Base-by-base conservation (phyloP, 23 tunicate genomes). In the Diplosoma virens region DNA sequence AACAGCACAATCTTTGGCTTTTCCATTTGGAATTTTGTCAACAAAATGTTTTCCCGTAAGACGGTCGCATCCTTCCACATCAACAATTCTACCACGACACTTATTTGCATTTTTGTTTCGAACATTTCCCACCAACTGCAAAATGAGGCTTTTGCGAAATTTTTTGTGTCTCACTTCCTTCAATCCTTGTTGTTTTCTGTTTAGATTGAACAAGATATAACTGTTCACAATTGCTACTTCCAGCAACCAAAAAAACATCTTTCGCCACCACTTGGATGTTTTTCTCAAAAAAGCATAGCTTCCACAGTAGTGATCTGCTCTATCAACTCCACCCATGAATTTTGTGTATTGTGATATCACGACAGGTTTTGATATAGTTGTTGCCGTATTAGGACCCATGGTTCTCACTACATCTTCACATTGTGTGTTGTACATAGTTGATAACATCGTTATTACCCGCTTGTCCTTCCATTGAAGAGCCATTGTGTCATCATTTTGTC, bases 401-500 rank as follows among this genome's bases (percentile, higher is more conserved):
- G 30, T 29, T 6, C 70, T 34, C 5, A 25, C 36, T 6, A 25
- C 35, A 63, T 29, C 36, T 63, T 63, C 70, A 63, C 70, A 28
- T 29, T 63, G 11, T n/a, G 35, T 29, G 20, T 63, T 63, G 14
- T 25, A 63, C 20, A 30, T 36, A 7, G 70, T 25, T 63, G 70
- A 63, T 20, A 63, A 29, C 70, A 63, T 63, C 20, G 70, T 63
- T 30, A 63, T 36, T 36, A 63, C 70, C 36, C 70, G 35, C 20
- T 63, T 63, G 70, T 63, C 36, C 35, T 63, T 63, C 70, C 70
- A 63, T 63, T 63, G 70, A 14, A 63, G 35, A 63, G 70, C 70
- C 70, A 63, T 63, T 29, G 20, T 30, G 33, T 63, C 36, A n/a
- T 30, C 36, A 63, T 63, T 29, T 63, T 63, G 26, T 29, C 70